Evolutionary conservation across 2,888 invertebrate genomes (phyloP), one percentile per base, ranked within the genome.

Genomic region (Phyllotreta cruciferae): DNA sequence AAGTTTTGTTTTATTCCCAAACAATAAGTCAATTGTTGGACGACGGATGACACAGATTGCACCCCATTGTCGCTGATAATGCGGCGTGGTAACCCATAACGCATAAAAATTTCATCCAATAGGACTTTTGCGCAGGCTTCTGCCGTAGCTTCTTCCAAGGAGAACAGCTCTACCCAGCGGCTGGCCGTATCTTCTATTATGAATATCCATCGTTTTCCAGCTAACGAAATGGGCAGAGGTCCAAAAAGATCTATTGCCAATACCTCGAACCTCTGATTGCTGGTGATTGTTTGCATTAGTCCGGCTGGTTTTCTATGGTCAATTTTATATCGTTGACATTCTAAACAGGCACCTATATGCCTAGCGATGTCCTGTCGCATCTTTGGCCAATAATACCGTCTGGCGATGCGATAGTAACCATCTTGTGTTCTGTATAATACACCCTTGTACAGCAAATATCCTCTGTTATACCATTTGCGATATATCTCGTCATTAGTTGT

Each of bases 201-300:
- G 1, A 56, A 14, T 9, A 56, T 56, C 56, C 45, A 56, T 34
- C 11, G 9, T 10, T 56, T 8, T 6, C 8, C 8, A 8, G 6
- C n/a, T 6, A n/a, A 2, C 3, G 49, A 5, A 9, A 4, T 3
- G 41, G 75, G 71, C 5, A 77, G 60, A 0, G 73, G 74, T 3
- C 75, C 75, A 34, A 75, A 72, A 0, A 77, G 49, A 49, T 77
- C 74, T 1, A 74, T 64, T 0, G 75, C 64, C 0, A 77, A 1
- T 0, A 66, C 62, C 50, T 76, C 75, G 47, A 75, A 76, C 6
- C 75, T 61, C 36, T 69, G 74, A 3, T 53, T 38, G 4, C 35
- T 36, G 6, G 60, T 63, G 0, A 75, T 70, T 0, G 74, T 75
- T 56, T 73, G 73, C 1, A 75, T 24, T 6, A 78, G 53, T n/a